Conservation (phyloP, 23 tunicate genomes). For the Trididemnum miniatum region DNA sequence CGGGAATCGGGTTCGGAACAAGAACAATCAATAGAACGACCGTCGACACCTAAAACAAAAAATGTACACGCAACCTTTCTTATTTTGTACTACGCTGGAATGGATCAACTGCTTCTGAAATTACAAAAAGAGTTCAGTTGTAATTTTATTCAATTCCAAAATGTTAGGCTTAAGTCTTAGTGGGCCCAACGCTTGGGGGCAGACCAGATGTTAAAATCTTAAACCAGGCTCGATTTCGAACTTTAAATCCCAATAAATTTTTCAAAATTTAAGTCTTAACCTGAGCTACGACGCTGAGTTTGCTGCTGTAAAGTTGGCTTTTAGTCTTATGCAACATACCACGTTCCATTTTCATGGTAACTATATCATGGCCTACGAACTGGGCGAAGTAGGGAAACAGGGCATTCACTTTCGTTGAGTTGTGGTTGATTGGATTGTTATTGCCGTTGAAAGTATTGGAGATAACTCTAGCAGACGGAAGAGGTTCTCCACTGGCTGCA, state of each 20-base stretch:
- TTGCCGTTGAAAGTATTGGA: constrained; percentile 31
- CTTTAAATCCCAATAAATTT: no score
- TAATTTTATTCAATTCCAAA: no score
- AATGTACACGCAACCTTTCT: background rate
- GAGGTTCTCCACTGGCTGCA: constrained; percentile 20
- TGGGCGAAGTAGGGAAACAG: constrained; percentile 66
- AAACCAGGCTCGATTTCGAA: no score
- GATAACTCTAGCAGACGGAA: constrained; percentile 40
- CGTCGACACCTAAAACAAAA: constrained; percentile 43
- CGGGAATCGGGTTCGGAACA: constrained; percentile 47
- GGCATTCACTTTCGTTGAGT: constrained; percentile 2
- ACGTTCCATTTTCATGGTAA: background rate
- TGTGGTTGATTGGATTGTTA: background rate
- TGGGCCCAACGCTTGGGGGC: background rate
- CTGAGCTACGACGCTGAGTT: no score
- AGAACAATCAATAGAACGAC: constrained; percentile 36
- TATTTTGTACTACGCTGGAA: background rate
- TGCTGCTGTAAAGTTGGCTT: no score
- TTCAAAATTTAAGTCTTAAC: no score
- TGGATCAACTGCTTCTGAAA: background rate
- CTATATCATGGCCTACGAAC: constrained; percentile 52
- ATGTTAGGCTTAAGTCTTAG: background rate
- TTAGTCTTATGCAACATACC: no score
- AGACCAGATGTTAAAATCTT: no score
- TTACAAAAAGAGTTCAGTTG: no score